Base-by-base conservation (phyloP, 2,113 vertebrate species). In the Amia ocellicauda region DNA sequence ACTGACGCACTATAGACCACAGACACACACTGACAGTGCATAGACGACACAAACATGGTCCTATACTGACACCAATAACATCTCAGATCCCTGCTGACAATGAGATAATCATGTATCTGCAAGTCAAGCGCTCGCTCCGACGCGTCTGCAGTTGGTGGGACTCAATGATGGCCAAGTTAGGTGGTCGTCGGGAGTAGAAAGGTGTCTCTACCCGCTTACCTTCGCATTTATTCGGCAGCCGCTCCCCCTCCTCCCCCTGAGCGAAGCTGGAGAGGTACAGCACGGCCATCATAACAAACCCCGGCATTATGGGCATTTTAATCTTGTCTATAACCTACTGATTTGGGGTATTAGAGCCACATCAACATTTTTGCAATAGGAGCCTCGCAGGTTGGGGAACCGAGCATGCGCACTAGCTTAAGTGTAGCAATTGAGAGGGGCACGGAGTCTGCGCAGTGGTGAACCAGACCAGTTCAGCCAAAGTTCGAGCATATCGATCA, bases 171-270 rank as follows among this genome's bases (percentile, higher is more conserved):
- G n/a, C n/a, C n/a, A n/a, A n/a, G n/a, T n/a, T n/a, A n/a, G n/a
- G n/a, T n/a, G n/a, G n/a, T n/a, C n/a, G n/a, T n/a, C n/a, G n/a
- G n/a, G n/a, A n/a, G n/a, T n/a, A n/a, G n/a, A n/a, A n/a, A n/a
- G n/a, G 16, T 29, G 11, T 11, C 22, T 22, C 16, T 40, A 4
- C 27, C 4, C 5, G 68, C 74, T 26, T 70, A 93, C 92, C 92
- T 90, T 93, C 92, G 65, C 92, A 93, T 87, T 86, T 92, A 69
- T 89, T 91, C 36, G 91, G 90, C 60, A 92, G 77, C 16, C 90
- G 83, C 63, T 91, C 86, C 27, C 88, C 85, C 23, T 89, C 77
- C 3, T 81, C 63, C 17, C 85, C 85, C 3, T 60, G 4, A 17
- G 69, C 63, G 10, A 72, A 67, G 17, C 74, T 61, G 51, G 62